phyloP scores from a whole-genome alignment of 2,797 vertebrate species.

The Trichosurus vulpecula region DNA sequence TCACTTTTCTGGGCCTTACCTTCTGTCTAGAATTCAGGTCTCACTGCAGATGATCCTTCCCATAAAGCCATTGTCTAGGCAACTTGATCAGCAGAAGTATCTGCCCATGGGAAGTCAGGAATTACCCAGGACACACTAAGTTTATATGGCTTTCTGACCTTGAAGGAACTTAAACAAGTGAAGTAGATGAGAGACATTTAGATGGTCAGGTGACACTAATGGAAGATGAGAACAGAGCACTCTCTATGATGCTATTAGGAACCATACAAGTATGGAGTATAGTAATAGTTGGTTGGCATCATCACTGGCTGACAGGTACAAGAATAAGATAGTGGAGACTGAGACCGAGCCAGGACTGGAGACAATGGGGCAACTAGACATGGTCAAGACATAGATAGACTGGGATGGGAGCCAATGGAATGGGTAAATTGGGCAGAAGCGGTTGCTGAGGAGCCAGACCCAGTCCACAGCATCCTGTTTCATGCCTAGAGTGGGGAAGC shows the following conservation, averaged over 20 bases:
- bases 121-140: background rate
- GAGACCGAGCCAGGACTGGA: background rate
- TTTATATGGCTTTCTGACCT: background rate
- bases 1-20: background rate
- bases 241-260: background rate
- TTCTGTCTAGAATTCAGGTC: background rate
- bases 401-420: background rate
- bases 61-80: background rate
- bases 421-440: background rate
- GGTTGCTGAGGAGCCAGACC: background rate
- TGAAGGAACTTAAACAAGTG: background rate
- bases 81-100: background rate
- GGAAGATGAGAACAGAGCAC: background rate
- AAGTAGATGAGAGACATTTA: background rate
- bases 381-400: background rate
- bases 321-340: background rate
- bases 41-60: background rate
- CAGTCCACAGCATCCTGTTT: background rate
- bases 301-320: background rate
- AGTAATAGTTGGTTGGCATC: background rate
- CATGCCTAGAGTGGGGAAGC: background rate
- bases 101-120: background rate
- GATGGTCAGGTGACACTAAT: background rate
- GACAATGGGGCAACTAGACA: background rate
- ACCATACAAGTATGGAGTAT: background rate